phyloP scores from a whole-genome alignment of 2,113 vertebrate genomes.

The Nanorana parkeri region DNA sequence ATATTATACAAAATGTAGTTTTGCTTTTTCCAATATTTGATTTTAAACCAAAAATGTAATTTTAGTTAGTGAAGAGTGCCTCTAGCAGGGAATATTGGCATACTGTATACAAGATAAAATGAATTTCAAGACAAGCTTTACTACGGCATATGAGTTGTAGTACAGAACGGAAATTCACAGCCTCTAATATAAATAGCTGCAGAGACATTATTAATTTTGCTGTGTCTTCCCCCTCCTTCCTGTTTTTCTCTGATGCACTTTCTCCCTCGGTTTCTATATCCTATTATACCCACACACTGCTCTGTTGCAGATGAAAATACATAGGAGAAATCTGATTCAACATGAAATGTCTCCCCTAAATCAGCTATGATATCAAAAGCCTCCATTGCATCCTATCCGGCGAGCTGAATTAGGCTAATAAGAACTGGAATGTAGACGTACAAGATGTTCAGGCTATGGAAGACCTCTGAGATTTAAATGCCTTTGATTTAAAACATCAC shows the following conservation, averaged over 20 bases:
- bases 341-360: conserved; percentile 31
- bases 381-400: conserved; percentile 25
- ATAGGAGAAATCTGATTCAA: conserved; percentile 11
- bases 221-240: conserved; percentile 13
- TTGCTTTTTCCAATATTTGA: too few relatives aligned
- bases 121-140: conserved; percentile 21
- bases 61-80: conserved; percentile 29
- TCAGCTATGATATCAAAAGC: conserved; percentile 31
- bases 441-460: conserved; percentile 29
- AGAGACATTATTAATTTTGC: conserved; percentile 25
- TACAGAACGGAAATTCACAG: conserved; percentile 26
- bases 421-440: conserved; percentile 29
- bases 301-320: not conserved
- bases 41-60: not conserved
- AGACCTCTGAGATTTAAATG: conserved; percentile 48
- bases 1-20: too few relatives aligned
- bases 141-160: conserved; percentile 8
- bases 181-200: conserved; percentile 27
- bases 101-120: conserved; percentile 26
- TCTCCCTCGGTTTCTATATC: conserved; percentile 27
- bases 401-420: conserved; percentile 47
- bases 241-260: conserved; percentile 27
- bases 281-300: conserved; percentile 33
- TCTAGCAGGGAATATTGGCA: conserved; percentile 17
- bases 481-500: conserved; percentile 48